Conservation (phyloP, 2,113 vertebrate species). For the Paramisgurnus dabryanus region DNA sequence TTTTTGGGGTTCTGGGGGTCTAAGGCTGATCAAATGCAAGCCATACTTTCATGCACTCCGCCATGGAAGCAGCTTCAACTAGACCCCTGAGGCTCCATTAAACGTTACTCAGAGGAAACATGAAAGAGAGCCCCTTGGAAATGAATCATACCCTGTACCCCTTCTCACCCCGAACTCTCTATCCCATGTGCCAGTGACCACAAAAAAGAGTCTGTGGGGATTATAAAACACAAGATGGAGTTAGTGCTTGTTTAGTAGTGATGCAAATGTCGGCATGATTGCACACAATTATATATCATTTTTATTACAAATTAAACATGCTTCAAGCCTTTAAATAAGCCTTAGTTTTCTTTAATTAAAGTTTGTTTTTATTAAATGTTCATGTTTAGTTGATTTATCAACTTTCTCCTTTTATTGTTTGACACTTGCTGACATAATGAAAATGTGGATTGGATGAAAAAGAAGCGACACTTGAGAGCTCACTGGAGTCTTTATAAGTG, state of each 20-base stretch:
- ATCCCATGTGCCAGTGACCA: conserved; percentile 51
- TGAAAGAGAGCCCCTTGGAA: conserved; percentile 56
- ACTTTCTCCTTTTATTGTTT: no score
- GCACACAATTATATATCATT: neutral
- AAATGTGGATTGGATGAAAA: no score
- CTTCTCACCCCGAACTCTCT: conserved; percentile 9
- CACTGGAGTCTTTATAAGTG: no score
- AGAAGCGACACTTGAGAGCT: no score
- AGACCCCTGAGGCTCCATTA: conserved; percentile 47
- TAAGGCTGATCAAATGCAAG: conserved; percentile 54
- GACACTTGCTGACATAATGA: no score
- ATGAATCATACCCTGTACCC: conserved; percentile 50
- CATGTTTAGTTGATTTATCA: no score
- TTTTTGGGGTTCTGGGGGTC: neutral
- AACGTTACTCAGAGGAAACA: conserved; percentile 50
- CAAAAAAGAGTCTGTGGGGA: conserved; percentile 53
- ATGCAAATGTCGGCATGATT: neutral
- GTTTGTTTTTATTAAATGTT: no score
- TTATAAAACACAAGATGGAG: conserved; percentile 25
- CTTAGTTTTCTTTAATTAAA: neutral
- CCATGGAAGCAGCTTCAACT: conserved; percentile 29
- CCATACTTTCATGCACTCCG: conserved; percentile 51
- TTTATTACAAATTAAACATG: neutral
- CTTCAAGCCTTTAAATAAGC: neutral
- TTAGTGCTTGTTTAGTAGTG: neutral